Evolutionary conservation across 2,888 invertebrate species (phyloP).

Genomic region (Agrotis clavis): DNA sequence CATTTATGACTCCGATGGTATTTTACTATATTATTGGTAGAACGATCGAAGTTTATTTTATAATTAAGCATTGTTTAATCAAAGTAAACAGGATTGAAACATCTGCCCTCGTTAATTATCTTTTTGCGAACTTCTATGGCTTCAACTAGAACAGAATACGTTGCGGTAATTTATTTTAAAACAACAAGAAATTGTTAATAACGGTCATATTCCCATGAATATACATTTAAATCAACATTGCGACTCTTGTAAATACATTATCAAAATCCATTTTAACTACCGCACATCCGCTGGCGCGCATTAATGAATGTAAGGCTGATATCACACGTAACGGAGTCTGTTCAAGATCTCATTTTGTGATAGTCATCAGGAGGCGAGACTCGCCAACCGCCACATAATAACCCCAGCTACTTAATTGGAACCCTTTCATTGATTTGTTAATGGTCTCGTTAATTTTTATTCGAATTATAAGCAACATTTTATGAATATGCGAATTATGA

Average conservation of each 20-base stretch:
- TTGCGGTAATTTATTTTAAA: constrained; percentile 58
- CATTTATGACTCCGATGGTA: constrained; percentile 26
- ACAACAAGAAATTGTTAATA: constrained; percentile 21
- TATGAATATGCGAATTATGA: constrained; percentile 73
- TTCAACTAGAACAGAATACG: constrained; percentile 68
- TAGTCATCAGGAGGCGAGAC: constrained; percentile 78
- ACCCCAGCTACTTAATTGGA: constrained; percentile 85
- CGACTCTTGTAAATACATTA: constrained; percentile 51
- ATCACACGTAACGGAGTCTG: constrained; percentile 71
- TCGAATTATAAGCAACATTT: constrained; percentile 76
- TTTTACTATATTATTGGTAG: constrained; percentile 15
- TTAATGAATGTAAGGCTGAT: constrained; percentile 66
- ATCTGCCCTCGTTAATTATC: constrained; percentile 63
- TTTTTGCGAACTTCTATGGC: constrained; percentile 76
- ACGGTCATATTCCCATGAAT: constrained; percentile 26
- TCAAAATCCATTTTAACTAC: constrained; percentile 61
- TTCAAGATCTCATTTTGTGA: constrained; percentile 86
- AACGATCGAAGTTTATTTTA: constrained; percentile 51
- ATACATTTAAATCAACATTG: constrained; percentile 40
- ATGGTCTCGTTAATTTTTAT: constrained; percentile 83
- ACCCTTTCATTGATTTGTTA: constrained; percentile 86
- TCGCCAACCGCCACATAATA: constrained; percentile 80
- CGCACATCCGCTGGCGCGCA: constrained; percentile 60
- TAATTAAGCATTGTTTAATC: constrained; percentile 68
- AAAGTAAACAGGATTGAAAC: constrained; percentile 66